Conservation (phyloP, 2,797 vertebrate genomes). For the Sitta carolinensis region DNA sequence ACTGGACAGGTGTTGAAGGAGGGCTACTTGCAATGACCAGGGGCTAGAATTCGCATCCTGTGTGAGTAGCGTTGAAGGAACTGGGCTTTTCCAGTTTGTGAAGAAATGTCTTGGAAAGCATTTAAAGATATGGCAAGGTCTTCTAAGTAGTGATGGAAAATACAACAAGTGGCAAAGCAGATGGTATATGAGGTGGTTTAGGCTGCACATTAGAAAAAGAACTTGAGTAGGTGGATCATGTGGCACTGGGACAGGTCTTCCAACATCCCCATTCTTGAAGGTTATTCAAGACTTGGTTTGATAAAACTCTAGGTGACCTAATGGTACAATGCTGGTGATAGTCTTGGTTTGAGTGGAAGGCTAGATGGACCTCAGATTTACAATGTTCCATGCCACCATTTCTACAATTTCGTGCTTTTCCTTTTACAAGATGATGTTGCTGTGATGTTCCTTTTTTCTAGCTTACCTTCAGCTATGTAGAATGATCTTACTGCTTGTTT, state of each 20-base stretch:
- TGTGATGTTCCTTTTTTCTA: background rate
- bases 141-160: background rate
- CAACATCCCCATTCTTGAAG: background rate
- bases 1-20: background rate
- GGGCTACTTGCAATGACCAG: background rate
- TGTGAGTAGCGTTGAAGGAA: background rate
- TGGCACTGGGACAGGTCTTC: background rate
- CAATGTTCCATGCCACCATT: background rate
- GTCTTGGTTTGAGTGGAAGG: background rate
- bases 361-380: background rate
- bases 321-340: background rate
- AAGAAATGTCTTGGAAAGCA: background rate
- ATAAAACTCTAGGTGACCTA: background rate
- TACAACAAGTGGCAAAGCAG: background rate
- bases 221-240: background rate
- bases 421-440: background rate
- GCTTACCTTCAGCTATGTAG: background rate
- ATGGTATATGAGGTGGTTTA: background rate
- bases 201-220: background rate
- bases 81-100: background rate
- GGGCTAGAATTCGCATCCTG: fast-evolving
- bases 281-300: background rate
- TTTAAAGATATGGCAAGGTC: background rate
- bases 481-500: background rate
- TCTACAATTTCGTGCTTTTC: background rate